Conservation (phyloP, 2,113 vertebrate species). For the Anarrhichthys ocellatus region DNA sequence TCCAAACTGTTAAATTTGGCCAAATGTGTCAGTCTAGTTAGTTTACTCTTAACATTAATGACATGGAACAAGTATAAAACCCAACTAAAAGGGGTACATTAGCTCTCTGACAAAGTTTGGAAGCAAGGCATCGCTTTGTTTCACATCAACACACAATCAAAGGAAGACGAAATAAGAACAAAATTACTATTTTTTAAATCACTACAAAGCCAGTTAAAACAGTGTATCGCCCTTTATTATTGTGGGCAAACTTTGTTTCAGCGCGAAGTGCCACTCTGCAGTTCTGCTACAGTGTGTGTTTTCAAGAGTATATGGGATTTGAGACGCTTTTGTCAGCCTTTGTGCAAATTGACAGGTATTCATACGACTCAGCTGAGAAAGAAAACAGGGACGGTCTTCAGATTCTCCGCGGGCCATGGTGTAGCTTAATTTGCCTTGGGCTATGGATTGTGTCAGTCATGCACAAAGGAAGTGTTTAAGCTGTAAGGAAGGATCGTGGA, state of each 20-base stretch:
- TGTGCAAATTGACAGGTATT: slow-evolving; percentile 42
- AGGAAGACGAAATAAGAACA: neutral
- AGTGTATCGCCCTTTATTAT: neutral
- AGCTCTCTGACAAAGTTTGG: neutral
- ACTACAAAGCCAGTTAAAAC: neutral
- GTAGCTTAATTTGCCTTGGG: slow-evolving; percentile 36
- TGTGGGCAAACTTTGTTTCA: neutral
- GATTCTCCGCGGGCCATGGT: slow-evolving; percentile 19
- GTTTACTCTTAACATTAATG: neutral
- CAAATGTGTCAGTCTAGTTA: neutral
- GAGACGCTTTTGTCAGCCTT: slow-evolving; percentile 44
- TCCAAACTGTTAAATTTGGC: neutral
- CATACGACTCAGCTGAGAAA: slow-evolving; percentile 9
- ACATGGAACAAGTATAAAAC: neutral
- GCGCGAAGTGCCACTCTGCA: neutral
- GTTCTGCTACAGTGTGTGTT: slow-evolving; percentile 15
- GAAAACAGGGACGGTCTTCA: slow-evolving; percentile 24
- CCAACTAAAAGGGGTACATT: neutral
- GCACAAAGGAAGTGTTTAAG: slow-evolving; percentile 38
- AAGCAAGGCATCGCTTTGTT: neutral
- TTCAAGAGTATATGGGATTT: slow-evolving; percentile 6
- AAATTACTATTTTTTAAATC: neutral
- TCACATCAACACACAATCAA: neutral
- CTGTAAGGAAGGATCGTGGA: slow-evolving; percentile 30
- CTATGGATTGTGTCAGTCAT: slow-evolving; percentile 52